Conservation (phyloP, 2,888 invertebrate species). For the Cyaniris semiargus region DNA sequence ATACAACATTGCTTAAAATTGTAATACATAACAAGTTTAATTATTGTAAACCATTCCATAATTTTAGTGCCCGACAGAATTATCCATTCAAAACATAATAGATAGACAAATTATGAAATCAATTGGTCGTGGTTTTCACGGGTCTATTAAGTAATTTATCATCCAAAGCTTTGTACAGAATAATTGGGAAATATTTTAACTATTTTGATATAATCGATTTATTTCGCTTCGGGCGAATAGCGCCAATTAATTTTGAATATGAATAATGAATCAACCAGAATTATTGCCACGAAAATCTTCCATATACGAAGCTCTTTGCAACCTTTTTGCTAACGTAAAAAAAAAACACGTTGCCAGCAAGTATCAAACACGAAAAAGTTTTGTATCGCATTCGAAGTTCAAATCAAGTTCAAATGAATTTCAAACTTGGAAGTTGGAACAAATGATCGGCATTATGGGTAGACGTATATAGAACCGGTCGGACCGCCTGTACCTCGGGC, state of each 20-base stretch:
- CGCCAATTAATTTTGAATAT: neutral
- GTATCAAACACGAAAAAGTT: neutral
- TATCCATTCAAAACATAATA: conserved; percentile 28
- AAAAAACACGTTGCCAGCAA: neutral
- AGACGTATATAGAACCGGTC: conserved; percentile 14
- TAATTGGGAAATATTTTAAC: conserved; percentile 7
- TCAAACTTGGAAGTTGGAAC: conserved; percentile 28
- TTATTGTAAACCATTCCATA: neutral
- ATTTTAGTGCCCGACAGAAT: neutral
- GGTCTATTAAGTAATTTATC: conserved; percentile 15
- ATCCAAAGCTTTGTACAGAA: conserved; percentile 15
- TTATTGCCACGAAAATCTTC: neutral
- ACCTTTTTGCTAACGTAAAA: neutral
- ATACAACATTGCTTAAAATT: neutral
- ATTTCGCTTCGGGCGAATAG: neutral
- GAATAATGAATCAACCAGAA: neutral
- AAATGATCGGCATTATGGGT: conserved; percentile 10
- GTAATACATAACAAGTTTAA: neutral
- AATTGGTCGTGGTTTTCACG: conserved; percentile 20
- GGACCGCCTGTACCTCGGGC: conserved; percentile 19
- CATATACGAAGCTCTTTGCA: neutral
- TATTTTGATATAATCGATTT: conserved; percentile 15
- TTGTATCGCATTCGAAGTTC: conserved; percentile 17
- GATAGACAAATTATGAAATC: conserved; percentile 20
- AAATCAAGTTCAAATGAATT: conserved; percentile 16